Evolutionary conservation across 2,113 vertebrate genomes (phyloP).

Genomic region (Zosterops hypoxanthus): DNA sequence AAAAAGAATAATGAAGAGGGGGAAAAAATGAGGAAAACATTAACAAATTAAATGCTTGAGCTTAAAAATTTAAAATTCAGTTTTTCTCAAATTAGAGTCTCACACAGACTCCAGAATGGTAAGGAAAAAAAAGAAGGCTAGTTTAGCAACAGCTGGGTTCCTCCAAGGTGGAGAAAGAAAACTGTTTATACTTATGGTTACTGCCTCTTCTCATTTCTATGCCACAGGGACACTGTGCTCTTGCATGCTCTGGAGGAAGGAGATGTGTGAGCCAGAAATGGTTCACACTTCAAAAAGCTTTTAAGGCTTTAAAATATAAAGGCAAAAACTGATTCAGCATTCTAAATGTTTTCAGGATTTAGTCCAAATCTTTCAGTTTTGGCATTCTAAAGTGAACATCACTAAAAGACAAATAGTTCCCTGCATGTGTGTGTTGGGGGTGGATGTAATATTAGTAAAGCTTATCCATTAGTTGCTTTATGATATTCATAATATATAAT

Average conservation of each 20-base stretch:
- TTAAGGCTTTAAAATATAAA: background rate
- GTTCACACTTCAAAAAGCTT: background rate
- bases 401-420: background rate
- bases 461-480: background rate
- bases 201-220: background rate
- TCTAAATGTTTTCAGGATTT: background rate
- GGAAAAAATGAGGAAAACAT: accelerated
- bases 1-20: background rate
- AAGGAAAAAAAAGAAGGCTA: background rate
- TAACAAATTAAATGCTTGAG: background rate
- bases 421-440: background rate
- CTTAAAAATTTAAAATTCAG: background rate
- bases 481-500: background rate
- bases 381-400: background rate
- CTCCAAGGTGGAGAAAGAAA: background rate
- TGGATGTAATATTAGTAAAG: background rate
- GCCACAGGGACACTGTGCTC: background rate
- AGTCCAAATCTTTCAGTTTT: background rate
- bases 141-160: background rate
- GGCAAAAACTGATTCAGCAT: background rate
- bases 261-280: background rate
- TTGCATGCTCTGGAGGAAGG: background rate
- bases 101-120: background rate
- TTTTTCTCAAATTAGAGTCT: background rate
- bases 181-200: background rate